phyloP scores from a whole-genome alignment of 2,113 vertebrate genomes.

The Isurus oxyrinchus region DNA sequence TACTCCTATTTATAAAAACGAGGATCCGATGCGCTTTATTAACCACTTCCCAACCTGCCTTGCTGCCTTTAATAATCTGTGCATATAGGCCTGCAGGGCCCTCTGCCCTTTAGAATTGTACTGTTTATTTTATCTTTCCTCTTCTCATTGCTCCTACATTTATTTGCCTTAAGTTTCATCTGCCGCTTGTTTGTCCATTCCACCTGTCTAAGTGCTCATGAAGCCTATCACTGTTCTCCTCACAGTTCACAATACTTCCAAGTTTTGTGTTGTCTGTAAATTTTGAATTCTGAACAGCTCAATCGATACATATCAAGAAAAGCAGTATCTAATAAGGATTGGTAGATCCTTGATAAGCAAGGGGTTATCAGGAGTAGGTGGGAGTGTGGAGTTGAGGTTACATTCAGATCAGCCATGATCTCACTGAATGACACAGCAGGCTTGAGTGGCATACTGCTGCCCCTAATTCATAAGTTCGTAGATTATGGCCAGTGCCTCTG shows the following conservation, averaged over 20 bases:
- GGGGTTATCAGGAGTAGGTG: too few relatives aligned
- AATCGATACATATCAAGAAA: background rate
- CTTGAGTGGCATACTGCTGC: too few relatives aligned
- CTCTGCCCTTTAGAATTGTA: background rate
- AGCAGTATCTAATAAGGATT: background rate
- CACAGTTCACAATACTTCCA: background rate
- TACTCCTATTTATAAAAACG: too few relatives aligned
- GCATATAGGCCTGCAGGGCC: too few relatives aligned
- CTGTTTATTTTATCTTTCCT: background rate
- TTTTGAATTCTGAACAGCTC: background rate
- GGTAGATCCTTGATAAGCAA: background rate
- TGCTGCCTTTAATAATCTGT: too few relatives aligned
- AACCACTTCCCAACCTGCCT: too few relatives aligned
- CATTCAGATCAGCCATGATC: too few relatives aligned
- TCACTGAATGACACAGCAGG: too few relatives aligned
- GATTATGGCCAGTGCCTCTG: background rate
- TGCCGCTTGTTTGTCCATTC: background rate
- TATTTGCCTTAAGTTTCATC: background rate
- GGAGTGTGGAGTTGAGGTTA: too few relatives aligned
- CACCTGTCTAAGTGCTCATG: background rate
- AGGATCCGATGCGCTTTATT: too few relatives aligned
- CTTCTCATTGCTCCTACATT: background rate
- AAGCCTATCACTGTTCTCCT: background rate
- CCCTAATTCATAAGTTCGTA: too few relatives aligned
- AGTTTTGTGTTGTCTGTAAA: background rate